Base-by-base conservation (phyloP, 2,113 vertebrate genomes). In the Scytalopus superciliaris region DNA sequence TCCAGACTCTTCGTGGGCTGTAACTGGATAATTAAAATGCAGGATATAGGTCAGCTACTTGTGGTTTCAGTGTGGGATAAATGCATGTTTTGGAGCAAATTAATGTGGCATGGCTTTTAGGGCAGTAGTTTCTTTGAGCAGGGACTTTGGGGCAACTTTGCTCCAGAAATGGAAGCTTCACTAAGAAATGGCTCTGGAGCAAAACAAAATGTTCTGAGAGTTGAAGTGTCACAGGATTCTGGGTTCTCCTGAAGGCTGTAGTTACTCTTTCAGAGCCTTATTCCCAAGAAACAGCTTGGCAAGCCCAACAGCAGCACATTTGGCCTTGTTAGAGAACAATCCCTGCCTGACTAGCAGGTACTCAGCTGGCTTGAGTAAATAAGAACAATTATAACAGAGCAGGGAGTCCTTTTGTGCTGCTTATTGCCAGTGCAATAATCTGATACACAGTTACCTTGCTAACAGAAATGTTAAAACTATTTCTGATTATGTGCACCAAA, bases 11-110 rank as follows among this genome's bases (percentile, higher is more conserved):
- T 74, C 30, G 16, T 27, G 28, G 64, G 30, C 79, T 59, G 6
- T 66, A 72, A 69, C 13, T 57, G 35, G 37, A 67, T 88, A 56
- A 90, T 87, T 94, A 89, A 87, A 93, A 84, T 85, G 13, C n/a
- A 88, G 23, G 16, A 30, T 44, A 66, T 62, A 73, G 55, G 39
- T 80, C 50, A 83, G 57, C 49, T 80, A 17, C 14, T 85, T 85
- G 15, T 74, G 83, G 19, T 84, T 90, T 88, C 31, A 10, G 39
- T 10, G 19, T 55, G 44, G 55, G 81, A 73, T 76, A 76, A 82
- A 77, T 31, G 14, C 42, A 47, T 30, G 53, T 28, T 95, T 66
- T 88, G 70, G 63, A 80, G 40, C n/a, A 69, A 28, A 10, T 64
- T 44, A 39, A 60, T 44, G 45, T 85, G 45, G 47, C 56, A 21